Conservation (phyloP, 2,113 vertebrate species). For the Ondatra zibethicus region DNA sequence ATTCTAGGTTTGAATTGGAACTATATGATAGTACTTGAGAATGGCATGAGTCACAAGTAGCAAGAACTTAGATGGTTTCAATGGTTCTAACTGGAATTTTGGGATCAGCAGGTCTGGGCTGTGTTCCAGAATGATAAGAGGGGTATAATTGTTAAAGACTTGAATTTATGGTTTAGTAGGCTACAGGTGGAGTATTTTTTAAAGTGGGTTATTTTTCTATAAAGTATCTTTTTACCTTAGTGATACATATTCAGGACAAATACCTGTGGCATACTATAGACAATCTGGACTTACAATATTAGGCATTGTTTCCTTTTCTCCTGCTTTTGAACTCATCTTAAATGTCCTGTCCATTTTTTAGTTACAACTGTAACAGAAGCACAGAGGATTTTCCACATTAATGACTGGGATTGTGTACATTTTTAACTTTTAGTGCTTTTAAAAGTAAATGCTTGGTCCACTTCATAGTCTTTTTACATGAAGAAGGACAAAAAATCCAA, state of each 20-base stretch:
- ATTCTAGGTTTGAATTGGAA: slow-evolving; percentile 31
- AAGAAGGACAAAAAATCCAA: slow-evolving; percentile 33
- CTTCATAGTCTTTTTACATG: slow-evolving; percentile 12
- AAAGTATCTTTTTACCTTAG: slow-evolving; percentile 18
- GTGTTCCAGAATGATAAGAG: slow-evolving; percentile 12
- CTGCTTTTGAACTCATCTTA: slow-evolving; percentile 34
- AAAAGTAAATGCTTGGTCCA: slow-evolving; percentile 1
- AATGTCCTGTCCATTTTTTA: background rate
- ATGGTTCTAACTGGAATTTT: slow-evolving; percentile 42
- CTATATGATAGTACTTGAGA: background rate
- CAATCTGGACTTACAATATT: background rate
- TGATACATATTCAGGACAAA: background rate
- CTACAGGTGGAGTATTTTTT: background rate
- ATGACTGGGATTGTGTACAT: slow-evolving; percentile 35
- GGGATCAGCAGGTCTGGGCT: background rate
- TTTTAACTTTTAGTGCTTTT: slow-evolving; percentile 34
- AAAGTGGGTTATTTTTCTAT: slow-evolving; percentile 36
- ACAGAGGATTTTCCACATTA: slow-evolving; percentile 9
- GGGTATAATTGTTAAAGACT: slow-evolving; percentile 46
- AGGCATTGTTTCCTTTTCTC: background rate
- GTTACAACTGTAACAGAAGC: slow-evolving; percentile 12
- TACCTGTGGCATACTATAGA: background rate
- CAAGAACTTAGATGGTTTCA: slow-evolving; percentile 11
- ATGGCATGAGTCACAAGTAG: background rate
- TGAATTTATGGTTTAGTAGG: slow-evolving; percentile 49